phyloP scores from a whole-genome alignment of 2,113 vertebrate genomes.

The Erythrocercus mccallii region DNA sequence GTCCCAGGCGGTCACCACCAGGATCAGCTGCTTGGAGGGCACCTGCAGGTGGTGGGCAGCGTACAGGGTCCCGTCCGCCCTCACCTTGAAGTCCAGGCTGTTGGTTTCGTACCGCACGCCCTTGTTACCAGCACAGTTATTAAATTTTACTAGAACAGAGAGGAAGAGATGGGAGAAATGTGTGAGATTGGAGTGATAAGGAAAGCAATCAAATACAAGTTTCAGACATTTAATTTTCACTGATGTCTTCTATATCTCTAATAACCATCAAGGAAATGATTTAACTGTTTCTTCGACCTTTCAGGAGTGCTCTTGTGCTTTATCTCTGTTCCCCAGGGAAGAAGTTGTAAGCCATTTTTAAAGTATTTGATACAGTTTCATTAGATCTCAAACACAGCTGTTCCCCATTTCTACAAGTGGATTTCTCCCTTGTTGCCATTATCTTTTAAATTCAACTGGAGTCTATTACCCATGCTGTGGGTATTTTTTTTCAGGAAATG shows the following conservation, averaged over 20 bases:
- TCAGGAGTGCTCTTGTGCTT: constrained; percentile 37
- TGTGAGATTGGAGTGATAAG: constrained; percentile 53
- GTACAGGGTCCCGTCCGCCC: constrained; percentile 81
- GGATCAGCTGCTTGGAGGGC: constrained; percentile 78
- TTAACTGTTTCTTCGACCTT: constrained; percentile 53
- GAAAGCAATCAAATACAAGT: constrained; percentile 58
- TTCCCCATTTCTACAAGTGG: constrained; percentile 48
- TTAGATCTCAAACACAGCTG: constrained; percentile 34
- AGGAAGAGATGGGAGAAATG: constrained; percentile 10
- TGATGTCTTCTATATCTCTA: background rate
- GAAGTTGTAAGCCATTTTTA: constrained; percentile 5
- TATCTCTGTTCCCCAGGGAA: constrained; percentile 29
- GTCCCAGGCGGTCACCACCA: constrained; percentile 79
- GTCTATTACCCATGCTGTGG: constrained; percentile 38
- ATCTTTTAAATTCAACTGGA: constrained; percentile 37
- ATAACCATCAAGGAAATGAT: constrained; percentile 37
- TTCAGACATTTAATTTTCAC: constrained; percentile 63
- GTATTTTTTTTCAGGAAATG: constrained; percentile 3
- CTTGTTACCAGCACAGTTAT: constrained; percentile 82
- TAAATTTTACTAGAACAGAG: constrained; percentile 84
- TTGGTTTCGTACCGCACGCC: constrained; percentile 81
- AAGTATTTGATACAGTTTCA: constrained; percentile 17
- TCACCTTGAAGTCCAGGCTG: constrained; percentile 83
- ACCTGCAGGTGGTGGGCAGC: constrained; percentile 71
- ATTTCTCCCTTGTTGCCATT: constrained; percentile 19